These are phyloP conservation scores for Galeruca laticollis DNA, from an alignment of 2,888 invertebrate species.

Conservation along the genomic window DNA sequence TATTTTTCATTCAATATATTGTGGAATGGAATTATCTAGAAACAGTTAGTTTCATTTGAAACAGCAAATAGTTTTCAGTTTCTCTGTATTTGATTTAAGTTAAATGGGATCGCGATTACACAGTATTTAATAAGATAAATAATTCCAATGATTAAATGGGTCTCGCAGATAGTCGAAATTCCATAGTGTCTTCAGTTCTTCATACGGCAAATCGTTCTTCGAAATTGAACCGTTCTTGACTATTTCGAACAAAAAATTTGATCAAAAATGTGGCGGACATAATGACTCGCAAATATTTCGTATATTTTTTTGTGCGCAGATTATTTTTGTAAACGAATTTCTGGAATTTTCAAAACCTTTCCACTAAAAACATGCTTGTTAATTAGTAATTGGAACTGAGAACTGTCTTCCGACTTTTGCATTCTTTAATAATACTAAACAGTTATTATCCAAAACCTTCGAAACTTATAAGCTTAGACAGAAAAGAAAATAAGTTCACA, in stretches of 20 bases:
- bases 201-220: constrained; percentile 36
- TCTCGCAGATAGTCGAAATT: constrained; percentile 49
- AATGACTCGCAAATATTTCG: constrained; percentile 25
- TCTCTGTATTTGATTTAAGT: too few relatives aligned
- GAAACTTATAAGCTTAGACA: too few relatives aligned
- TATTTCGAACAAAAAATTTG: constrained; percentile 27
- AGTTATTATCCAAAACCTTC: too few relatives aligned
- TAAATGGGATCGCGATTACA: not conserved
- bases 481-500: too few relatives aligned
- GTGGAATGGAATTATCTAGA: too few relatives aligned
- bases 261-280: constrained; percentile 31
- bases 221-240: constrained; percentile 18
- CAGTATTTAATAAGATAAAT: constrained; percentile 5
- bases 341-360: constrained; percentile 20
- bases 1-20: too few relatives aligned
- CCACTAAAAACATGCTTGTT: too few relatives aligned
- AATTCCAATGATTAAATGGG: constrained; percentile 24
- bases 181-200: constrained; percentile 50
- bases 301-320: constrained; percentile 15
- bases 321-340: constrained; percentile 33
- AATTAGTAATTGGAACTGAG: too few relatives aligned
- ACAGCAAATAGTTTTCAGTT: too few relatives aligned
- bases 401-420: too few relatives aligned
- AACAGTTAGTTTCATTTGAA: too few relatives aligned
- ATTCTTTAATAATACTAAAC: too few relatives aligned